Evolutionary conservation across 2,888 invertebrate species (phyloP), one percentile per base, ranked within the genome.

Genomic region (Eristalis tenax): DNA sequence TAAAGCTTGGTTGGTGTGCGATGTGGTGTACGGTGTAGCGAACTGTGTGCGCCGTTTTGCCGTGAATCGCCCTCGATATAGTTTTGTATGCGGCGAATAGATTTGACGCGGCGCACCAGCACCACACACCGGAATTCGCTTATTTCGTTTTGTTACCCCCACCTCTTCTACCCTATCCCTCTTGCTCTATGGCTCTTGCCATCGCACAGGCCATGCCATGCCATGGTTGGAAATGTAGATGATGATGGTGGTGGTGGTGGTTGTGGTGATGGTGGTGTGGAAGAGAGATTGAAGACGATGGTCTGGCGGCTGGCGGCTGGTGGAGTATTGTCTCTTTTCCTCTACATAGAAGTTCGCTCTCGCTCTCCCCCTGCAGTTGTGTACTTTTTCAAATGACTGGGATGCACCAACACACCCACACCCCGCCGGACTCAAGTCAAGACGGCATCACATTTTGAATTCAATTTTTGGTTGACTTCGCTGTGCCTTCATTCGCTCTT

Each of bases 1-100:
- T 76, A 75, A 63, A 87, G 79, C 57, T 71, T 75, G 66, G 68
- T 71, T 75, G 66, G 68, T 83, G 86, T 87, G 83, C 83, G 66
- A 50, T 32, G 79, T 87, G 76, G 79, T 83, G 76, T 83, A 87
- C 83, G 87, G 83, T 83, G 87, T 83, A 87, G 79, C 83, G 87
- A 87, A 83, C 87, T 87, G 87, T 50, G 50, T 87, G 87, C 76
- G 87, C 87, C 70, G 87, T 73, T 80, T 87, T 83, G 87, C 87
- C 83, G 83, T 87, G 83, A 79, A 83, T 87, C 87, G 83, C 87
- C 83, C 76, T 87, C 87, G 87, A 87, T 87, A 87, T 87, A 87
- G 87, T 87, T 87, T 87, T 83, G 83, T 87, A 87, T 87, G 87
- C 87, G 87, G 87, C 87, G 87, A 87, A 87, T 87, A 87, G 87